Conservation (phyloP, 2,888 invertebrate species). For the Platyscelio sp. region DNA sequence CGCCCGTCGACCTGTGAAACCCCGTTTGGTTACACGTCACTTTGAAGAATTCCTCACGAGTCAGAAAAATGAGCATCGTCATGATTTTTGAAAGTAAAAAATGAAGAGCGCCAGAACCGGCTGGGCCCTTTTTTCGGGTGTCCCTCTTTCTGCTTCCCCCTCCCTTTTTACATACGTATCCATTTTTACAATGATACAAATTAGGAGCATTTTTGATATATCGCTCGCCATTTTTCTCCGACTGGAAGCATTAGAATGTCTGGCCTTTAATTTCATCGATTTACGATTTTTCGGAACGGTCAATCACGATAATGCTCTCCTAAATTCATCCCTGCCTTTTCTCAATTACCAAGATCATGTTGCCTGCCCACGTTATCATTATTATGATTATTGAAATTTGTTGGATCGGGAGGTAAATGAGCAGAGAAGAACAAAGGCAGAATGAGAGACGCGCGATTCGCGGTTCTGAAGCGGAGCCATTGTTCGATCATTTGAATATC, state of each 20-base stretch:
- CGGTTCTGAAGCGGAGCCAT: conserved; percentile 79
- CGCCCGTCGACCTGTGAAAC: conserved; percentile 67
- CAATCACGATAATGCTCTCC: conserved; percentile 56
- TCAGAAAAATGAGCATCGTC: conserved; percentile 85
- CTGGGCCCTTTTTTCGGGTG: conserved; percentile 60
- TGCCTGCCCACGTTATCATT: conserved; percentile 73
- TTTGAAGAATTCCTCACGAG: conserved; percentile 85
- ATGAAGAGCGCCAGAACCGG: conserved; percentile 79
- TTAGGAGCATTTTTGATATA: conserved; percentile 58
- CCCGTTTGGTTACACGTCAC: conserved; percentile 84
- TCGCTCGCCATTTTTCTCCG: conserved; percentile 44
- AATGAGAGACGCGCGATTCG: conserved; percentile 64
- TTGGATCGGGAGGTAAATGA: conserved; percentile 70
- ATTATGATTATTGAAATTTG: conserved; percentile 83
- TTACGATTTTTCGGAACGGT: conserved; percentile 61
- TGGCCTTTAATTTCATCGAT: conserved; percentile 50
- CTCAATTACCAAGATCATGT: conserved; percentile 64
- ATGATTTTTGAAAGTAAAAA: conserved; percentile 86
- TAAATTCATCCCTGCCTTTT: conserved; percentile 62
- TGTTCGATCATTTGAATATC: conserved; percentile 85
- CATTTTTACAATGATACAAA: conserved; percentile 67
- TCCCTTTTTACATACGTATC: conserved; percentile 38
- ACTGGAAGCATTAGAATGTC: conserved; percentile 17
- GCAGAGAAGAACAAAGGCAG: conserved; percentile 74
- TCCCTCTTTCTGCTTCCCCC: conserved; percentile 28